phyloP scores from a whole-genome alignment of 2,113 vertebrate genomes.

The Corydoras sp. region DNA sequence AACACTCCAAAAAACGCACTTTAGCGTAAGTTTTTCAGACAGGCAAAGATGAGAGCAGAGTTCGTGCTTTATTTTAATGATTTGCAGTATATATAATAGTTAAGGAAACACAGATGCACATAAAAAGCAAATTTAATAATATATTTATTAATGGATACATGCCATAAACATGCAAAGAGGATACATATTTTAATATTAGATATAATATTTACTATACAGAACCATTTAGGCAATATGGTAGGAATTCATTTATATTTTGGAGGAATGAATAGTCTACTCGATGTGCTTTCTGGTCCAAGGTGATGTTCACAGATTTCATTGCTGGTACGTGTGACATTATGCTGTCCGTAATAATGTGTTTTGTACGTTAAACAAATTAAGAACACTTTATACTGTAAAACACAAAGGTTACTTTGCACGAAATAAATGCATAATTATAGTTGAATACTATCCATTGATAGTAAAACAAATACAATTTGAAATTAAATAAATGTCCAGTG shows the following conservation, averaged over 20 bases:
- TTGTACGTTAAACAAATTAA: no score
- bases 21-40: no score
- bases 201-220: constrained; percentile 52
- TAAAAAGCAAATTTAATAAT: constrained; percentile 48
- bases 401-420: no score
- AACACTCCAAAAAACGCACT: no score
- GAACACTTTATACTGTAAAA: no score
- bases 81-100: not conserved
- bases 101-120: constrained; percentile 29
- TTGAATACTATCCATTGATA: no score
- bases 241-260: constrained; percentile 46
- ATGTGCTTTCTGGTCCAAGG: constrained; percentile 59
- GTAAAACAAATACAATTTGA: no score
- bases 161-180: constrained; percentile 89
- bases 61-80: constrained; percentile 6
- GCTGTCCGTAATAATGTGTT: no score
- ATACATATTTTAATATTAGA: constrained; percentile 58
- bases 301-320: constrained; percentile 23
- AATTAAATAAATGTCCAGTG: constrained; percentile 62
- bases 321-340: no score
- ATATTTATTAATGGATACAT: constrained; percentile 97
- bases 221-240: constrained; percentile 42
- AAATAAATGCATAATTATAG: no score
- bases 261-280: constrained; percentile 46
- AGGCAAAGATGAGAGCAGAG: not conserved